A percentile compares a stretch with the other conserved stretches of the same genome.
phyloP scores from a whole-genome alignment of 2,888 invertebrate genomes.

The Syrista parreyssii region DNA sequence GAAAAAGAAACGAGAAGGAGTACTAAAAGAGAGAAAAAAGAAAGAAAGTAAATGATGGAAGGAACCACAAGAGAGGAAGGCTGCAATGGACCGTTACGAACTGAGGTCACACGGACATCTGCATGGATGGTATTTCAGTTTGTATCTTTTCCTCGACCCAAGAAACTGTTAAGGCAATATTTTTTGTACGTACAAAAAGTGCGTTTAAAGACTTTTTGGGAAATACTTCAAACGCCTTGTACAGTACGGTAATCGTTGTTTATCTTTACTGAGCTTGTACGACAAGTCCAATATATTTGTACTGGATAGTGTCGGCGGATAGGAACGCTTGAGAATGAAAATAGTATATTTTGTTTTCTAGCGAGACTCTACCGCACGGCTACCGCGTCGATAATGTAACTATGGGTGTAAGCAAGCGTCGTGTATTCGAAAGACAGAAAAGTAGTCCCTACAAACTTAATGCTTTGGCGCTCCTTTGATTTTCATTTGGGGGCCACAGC shows the following conservation, averaged over 20 bases:
- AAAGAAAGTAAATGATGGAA: not conserved
- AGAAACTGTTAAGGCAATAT: not conserved
- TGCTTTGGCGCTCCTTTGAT: not conserved
- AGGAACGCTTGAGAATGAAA: not conserved
- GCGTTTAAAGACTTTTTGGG: not conserved
- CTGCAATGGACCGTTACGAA: constrained; percentile 17
- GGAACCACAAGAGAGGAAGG: constrained; percentile 7
- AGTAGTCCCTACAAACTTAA: not conserved
- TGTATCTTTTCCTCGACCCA: not conserved
- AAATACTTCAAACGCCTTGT: not conserved
- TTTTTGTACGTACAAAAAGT: not conserved
- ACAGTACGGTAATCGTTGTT: not conserved
- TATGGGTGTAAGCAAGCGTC: not conserved
- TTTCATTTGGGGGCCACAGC: constrained; percentile 12
- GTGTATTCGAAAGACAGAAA: not conserved
- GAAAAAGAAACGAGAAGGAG: constrained; percentile 10
- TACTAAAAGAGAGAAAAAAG: constrained; percentile 10
- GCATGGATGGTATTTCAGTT: not conserved
- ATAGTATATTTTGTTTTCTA: not conserved
- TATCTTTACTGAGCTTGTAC: not conserved
- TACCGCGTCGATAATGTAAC: not conserved
- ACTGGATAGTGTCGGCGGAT: not conserved
- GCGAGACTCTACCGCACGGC: not conserved
- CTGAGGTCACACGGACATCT: constrained; percentile 9
- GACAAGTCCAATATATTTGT: not conserved